Evolutionary conservation across 2,113 vertebrate species (phyloP), one percentile per base, ranked within the genome.

Genomic region (Mirounga angustirostris): DNA sequence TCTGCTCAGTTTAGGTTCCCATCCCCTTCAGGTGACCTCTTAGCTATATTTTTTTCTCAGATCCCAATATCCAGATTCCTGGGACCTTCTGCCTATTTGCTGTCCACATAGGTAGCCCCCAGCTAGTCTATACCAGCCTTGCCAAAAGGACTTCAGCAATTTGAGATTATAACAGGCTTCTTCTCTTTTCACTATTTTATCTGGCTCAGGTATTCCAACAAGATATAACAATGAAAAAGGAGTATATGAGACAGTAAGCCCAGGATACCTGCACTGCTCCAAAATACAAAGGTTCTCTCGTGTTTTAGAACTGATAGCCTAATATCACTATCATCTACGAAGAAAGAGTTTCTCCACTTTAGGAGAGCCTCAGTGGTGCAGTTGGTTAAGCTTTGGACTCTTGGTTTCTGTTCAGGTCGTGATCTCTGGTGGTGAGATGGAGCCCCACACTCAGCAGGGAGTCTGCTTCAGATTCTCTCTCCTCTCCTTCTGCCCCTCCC

Each of bases 111-210:
- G n/a, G 36, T 65, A 85, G 85, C 24, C 16, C 46, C 26, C 36
- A 30, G 16, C 30, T 79, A 33, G 61, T 83, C 43, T 89, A 52
- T 21, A 76, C 14, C 54, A 65, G 46, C 67, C 7, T 76, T 83
- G 26, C 14, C 78, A 54, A 56, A 74, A 84, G 4, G 28, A 78
- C 11, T 36, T 67, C 28, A 65, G 22, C 36, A 89, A 67, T 63
- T 63, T 92, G 36, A 92, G 78, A 54, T 61, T 76, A 63, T 22
- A 76, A 43, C 5, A 90, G 89, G 56, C 16, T 40, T 63, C 67
- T 80, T 94, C 54, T 83, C 79, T 80, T 56, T 50, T 67, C 30
- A 61, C n/a, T 69, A 22, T 82, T 95, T 93, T n/a, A 91, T 87
- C 16, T 91, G 40, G 59, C 22, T 67, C 50, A 59, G 46, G 13